Percentiles rank a stretch among this genome's conserved stretches.
phyloP scores from a whole-genome alignment of 2,797 vertebrate species.

The Vipera latastei region DNA sequence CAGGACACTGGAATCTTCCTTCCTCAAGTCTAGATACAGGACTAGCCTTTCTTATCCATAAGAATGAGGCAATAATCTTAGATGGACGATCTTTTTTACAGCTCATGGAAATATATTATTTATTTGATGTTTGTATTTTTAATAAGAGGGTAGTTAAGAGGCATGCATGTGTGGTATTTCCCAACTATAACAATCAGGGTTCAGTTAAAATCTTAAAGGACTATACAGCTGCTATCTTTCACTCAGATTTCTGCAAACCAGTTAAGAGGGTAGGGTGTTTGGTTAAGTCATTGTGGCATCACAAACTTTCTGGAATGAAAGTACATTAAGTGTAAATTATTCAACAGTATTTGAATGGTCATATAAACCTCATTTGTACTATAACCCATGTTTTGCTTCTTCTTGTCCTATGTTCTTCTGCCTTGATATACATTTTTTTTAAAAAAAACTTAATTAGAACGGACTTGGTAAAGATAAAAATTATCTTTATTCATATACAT shows the following conservation, averaged over 20 bases:
- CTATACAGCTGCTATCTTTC: background rate
- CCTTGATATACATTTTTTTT: background rate
- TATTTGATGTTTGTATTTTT: background rate
- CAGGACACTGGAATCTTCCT: background rate
- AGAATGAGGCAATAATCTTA: background rate
- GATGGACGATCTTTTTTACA: background rate
- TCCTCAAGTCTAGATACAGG: background rate
- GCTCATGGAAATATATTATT: background rate
- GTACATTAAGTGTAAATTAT: no score
- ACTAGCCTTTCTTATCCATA: background rate
- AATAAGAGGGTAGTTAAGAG: background rate
- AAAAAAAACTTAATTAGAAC: background rate
- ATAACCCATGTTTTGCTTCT: background rate
- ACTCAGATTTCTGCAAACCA: background rate
- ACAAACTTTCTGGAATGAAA: background rate
- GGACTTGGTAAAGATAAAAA: background rate
- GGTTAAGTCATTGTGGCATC: background rate
- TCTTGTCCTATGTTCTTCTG: slow-evolving; percentile 6
- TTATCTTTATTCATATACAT: slow-evolving; percentile 27
- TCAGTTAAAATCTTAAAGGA: background rate
- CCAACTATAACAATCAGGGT: background rate
- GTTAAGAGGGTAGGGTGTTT: background rate
- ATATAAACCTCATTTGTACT: background rate
- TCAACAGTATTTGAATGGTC: background rate
- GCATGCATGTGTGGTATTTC: background rate